A percentile compares a stretch with the other conserved stretches of the same genome.
phyloP scores from a whole-genome alignment of 1,140 invertebrate genomes.

The Bombus soroeensis region DNA sequence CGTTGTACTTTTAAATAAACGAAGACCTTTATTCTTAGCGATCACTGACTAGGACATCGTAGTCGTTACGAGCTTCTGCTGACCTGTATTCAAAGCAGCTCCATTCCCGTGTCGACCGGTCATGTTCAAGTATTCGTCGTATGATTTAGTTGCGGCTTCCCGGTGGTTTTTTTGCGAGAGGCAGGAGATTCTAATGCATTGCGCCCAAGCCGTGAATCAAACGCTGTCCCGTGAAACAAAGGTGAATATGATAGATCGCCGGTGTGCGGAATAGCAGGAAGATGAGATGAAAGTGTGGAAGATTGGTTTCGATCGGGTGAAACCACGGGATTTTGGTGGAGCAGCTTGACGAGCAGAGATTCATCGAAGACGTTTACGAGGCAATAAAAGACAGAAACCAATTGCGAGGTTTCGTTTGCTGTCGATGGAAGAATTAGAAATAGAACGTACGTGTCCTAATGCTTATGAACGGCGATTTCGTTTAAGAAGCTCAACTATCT shows the following conservation, averaged over 20 bases:
- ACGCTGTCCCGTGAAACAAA: conserved; percentile 9
- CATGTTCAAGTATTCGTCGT: background rate
- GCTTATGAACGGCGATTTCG: too few species aligned
- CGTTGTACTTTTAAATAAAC: too few species aligned
- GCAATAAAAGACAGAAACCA: conserved; percentile 45
- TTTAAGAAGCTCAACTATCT: background rate
- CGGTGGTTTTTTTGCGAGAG: too few species aligned
- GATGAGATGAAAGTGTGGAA: background rate
- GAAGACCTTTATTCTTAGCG: too few species aligned
- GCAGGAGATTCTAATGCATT: background rate
- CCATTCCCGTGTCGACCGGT: background rate
- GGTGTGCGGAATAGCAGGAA: background rate
- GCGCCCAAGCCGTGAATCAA: background rate
- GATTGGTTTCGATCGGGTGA: background rate
- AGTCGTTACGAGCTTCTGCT: background rate
- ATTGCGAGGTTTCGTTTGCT: background rate
- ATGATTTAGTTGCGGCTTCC: background rate
- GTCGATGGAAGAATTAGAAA: conserved; percentile 8
- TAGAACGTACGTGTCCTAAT: too few species aligned
- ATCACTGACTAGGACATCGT: background rate
- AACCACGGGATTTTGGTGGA: background rate
- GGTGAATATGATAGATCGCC: background rate
- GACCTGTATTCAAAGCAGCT: background rate
- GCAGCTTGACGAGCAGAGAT: background rate
- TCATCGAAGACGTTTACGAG: conserved; percentile 52